Evolutionary conservation across 2,797 vertebrate genomes (phyloP), one percentile per base, ranked within the genome.

Genomic region (Pteronotus mesoamericanus): DNA sequence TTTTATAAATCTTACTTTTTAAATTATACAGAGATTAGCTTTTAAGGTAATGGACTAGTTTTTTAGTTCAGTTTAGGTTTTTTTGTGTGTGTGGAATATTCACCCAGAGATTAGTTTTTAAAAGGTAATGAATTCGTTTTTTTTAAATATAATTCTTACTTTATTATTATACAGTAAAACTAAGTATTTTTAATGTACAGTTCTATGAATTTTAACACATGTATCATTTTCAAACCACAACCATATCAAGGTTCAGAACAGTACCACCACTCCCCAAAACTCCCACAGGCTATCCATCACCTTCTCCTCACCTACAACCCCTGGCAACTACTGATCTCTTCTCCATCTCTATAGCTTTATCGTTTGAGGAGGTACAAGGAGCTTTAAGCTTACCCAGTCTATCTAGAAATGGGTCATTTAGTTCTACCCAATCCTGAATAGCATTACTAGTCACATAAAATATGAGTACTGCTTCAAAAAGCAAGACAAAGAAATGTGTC

Each of bases 191-290:
- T 53, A 39, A 44, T 64, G 22, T 92, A 61, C 4, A 82, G 29
- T n/a, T 93, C 32, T 86, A 51, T 57, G 6, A 96, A 77, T 71
- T 87, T 72, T 89, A 95, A 82, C 39, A 78, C 32, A 69, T 61
- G 4, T 5, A 80, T 37, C 71, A 80, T 64, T 90, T 89, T 95
- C 37, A 87, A 57, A 87, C 59, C 21, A 55, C 15, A 21, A 72
- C 57, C 22, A 39, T 24, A 82, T 42, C 34, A 59, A 86, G 66
- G 74, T 48, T 74, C 26, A 46, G 34, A 94, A 91, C 2, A 77
- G 12, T 39, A 91, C 14, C 6, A 68, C 74, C 34, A 85, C 14
- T 34, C 26, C 10, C 83, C 22, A 19, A 79, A 57, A 84, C 61
- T 72, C 51, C 24, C 46, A 48, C 29, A 39, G 59, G 19, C 24